Percentiles rank a stretch among this genome's conserved stretches.
These are phyloP conservation scores for Amphiprion clarkii DNA, from an alignment of 2,797 vertebrate genomes.

Conservation along the genomic window DNA sequence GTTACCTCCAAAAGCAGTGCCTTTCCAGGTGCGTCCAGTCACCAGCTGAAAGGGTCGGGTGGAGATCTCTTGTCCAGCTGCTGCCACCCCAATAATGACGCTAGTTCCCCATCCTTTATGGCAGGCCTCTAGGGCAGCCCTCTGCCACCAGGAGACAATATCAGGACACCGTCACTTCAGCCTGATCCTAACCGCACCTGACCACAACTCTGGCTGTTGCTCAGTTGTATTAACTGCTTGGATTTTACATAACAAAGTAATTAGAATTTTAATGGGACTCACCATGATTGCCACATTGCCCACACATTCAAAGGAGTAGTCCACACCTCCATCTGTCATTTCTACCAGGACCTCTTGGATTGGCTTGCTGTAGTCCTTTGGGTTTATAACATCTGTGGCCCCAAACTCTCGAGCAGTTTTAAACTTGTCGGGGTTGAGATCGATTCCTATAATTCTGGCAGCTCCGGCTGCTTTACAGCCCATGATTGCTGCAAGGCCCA, in stretches of 20 bases:
- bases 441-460: constrained; percentile 86
- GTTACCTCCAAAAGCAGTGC: constrained; percentile 93
- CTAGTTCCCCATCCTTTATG: constrained; percentile 96
- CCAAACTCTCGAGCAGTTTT: constrained; percentile 85
- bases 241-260: too few species aligned
- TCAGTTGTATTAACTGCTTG: too few species aligned
- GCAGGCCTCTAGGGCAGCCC: constrained; percentile 92
- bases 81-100: constrained; percentile 92
- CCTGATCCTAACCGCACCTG: background rate
- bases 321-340: constrained; percentile 85
- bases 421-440: constrained; percentile 89
- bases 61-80: constrained; percentile 89
- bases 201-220: background rate
- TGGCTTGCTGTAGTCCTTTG: constrained; percentile 84
- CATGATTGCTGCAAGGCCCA: constrained; percentile 88
- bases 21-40: constrained; percentile 93
- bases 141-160: constrained; percentile 75
- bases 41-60: constrained; percentile 95
- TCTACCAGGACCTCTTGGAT: constrained; percentile 86
- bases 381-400: constrained; percentile 88
- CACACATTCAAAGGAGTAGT: constrained; percentile 89
- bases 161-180: background rate
- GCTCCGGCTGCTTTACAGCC: constrained; percentile 88
- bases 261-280: background rate
- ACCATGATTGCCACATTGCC: constrained; percentile 87